Base-by-base conservation (phyloP, 2,113 vertebrate species). In the Sphaerodactylus townsendi region DNA sequence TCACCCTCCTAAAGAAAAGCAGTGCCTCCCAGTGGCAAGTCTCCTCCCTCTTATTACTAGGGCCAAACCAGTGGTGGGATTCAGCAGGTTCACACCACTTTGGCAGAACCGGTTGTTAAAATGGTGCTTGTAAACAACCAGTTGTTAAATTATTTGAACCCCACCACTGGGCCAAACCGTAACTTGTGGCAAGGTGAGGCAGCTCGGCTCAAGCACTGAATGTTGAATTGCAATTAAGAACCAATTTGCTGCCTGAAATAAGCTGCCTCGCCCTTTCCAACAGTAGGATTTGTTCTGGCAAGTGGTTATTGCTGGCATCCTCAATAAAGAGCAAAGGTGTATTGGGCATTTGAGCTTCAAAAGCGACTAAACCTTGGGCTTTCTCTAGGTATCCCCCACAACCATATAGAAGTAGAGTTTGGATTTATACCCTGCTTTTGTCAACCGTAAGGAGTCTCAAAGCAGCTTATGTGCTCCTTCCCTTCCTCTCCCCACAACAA, bases 101-200 rank as follows among this genome's bases (percentile, higher is more conserved):
- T n/a, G n/a, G n/a, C n/a, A n/a, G n/a, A n/a, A n/a, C n/a, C n/a
- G n/a, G n/a, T n/a, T n/a, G n/a, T n/a, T n/a, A n/a, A n/a, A n/a
- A n/a, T n/a, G n/a, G n/a, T n/a, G n/a, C n/a, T n/a, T n/a, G n/a
- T n/a, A n/a, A n/a, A n/a, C n/a, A n/a, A n/a, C n/a, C n/a, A n/a
- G n/a, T n/a, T n/a, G n/a, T n/a, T n/a, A n/a, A n/a, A n/a, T n/a
- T n/a, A n/a, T n/a, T n/a, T n/a, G n/a, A n/a, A n/a, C n/a, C n/a
- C n/a, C n/a, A n/a, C 72, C 35, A 56, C 4, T 19, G 4, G 79
- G 2, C 1, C 4, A 75, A 74, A 8, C 15, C 21, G 66, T 62
- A n/a, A 0, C 2, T 0, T 1, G 69, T 21, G 48, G 2, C 39
- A 66, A 35, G 37, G 41, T 56, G 1, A 1, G 10, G 6, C 6